Conservation (phyloP, 2,113 vertebrate genomes). For the Azemiops feae region DNA sequence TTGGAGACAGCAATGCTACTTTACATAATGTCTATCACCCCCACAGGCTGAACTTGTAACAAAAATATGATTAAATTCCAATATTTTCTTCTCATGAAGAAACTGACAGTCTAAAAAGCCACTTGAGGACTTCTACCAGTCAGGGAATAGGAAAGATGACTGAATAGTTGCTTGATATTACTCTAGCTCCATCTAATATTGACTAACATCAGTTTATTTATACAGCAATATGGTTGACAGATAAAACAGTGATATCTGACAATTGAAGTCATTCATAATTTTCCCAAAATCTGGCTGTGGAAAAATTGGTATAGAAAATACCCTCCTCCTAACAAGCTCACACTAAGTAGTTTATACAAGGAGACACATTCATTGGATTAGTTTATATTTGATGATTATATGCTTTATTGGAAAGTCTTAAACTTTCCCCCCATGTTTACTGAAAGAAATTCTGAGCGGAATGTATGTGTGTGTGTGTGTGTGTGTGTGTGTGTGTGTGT, state of each 20-base stretch:
- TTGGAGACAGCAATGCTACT: not conserved
- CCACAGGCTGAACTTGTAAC: not conserved
- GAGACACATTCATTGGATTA: not conserved
- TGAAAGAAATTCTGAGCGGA: not conserved
- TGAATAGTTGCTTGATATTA: not conserved
- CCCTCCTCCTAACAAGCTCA: not conserved
- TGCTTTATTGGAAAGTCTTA: not conserved
- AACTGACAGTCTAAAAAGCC: not conserved
- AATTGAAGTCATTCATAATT: conserved; percentile 13
- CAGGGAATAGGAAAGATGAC: not conserved
- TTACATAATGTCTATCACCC: not conserved
- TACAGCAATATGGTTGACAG: conserved; percentile 19
- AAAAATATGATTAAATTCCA: conserved; percentile 19
- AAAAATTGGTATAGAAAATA: not conserved
- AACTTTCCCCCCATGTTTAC: not conserved
- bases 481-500: too few relatives aligned
- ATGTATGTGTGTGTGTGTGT: not conserved
- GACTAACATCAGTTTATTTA: conserved; percentile 28
- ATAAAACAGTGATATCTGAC: conserved; percentile 27
- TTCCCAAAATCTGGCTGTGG: conserved; percentile 15
- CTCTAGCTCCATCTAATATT: conserved; percentile 6
- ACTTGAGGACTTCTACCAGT: not conserved
- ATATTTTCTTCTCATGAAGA: not conserved
- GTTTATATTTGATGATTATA: not conserved
- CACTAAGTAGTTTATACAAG: not conserved